A percentile compares a stretch with the other conserved stretches of the same genome.
Conservation (phyloP, 37 sponge, comb jelly and placozoan genomes). For the Halisarca cf. caerulea region DNA sequence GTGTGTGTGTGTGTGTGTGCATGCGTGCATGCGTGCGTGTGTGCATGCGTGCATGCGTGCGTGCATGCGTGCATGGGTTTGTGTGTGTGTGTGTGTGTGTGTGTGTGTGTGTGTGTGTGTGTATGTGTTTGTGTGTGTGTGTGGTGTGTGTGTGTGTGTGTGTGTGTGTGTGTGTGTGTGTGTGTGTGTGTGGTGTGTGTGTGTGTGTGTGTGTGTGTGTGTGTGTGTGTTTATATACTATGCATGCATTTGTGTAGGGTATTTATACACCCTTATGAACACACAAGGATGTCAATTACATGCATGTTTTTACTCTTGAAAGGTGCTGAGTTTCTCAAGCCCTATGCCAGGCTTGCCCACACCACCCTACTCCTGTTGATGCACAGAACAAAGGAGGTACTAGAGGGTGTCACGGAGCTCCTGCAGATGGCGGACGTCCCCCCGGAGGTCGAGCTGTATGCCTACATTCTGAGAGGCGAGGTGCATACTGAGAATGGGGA, state of each 20-base stretch:
- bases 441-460: neutral
- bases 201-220: too few relatives aligned
- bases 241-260: neutral
- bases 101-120: too few relatives aligned
- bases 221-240: too few relatives aligned
- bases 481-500: neutral
- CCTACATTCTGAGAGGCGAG: constrained; percentile 2
- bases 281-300: neutral
- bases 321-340: neutral
- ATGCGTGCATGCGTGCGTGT: constrained; percentile 1
- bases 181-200: too few relatives aligned
- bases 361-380: constrained; percentile 1
- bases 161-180: too few relatives aligned
- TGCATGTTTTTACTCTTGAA: neutral
- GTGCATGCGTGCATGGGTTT: neutral
- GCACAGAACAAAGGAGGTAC: neutral
- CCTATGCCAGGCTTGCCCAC: neutral
- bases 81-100: too few relatives aligned
- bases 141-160: too few relatives aligned
- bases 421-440: neutral
- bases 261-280: neutral
- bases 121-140: too few relatives aligned
- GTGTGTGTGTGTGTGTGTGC: constrained; percentile 22
- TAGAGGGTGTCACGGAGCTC: neutral
- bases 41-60: neutral